phyloP scores from a whole-genome alignment of 2,888 invertebrate species.

The Malthinus flaveolus region DNA sequence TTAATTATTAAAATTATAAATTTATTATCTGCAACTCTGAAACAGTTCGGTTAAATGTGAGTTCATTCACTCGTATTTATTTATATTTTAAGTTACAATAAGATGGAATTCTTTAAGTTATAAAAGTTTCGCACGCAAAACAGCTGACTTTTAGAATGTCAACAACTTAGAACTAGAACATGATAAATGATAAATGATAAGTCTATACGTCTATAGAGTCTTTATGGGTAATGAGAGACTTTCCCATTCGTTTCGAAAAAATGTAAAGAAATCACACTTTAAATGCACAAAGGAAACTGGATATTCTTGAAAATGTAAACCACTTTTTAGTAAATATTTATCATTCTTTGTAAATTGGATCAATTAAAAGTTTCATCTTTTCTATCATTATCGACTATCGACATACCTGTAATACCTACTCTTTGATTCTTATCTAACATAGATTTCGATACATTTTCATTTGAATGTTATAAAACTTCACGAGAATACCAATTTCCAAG shows the following conservation, averaged over 20 bases:
- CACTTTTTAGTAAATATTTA: constrained; percentile 19
- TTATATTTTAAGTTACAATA: too few species aligned
- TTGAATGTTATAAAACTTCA: not conserved
- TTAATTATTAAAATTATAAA: too few species aligned
- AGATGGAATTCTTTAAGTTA: not conserved
- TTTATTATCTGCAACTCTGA: too few species aligned
- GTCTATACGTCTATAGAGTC: not conserved
- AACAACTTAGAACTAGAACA: constrained; percentile 1
- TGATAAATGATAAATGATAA: too few species aligned
- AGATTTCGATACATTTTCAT: too few species aligned
- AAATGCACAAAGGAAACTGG: constrained; percentile 21
- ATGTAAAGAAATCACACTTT: constrained; percentile 4
- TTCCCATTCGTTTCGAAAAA: constrained; percentile 18
- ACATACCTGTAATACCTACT: too few species aligned
- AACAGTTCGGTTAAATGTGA: too few species aligned
- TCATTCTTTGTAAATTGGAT: not conserved
- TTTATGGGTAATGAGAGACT: not conserved
- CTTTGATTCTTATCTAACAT: too few species aligned
- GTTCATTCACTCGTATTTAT: too few species aligned
- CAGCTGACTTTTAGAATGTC: not conserved
- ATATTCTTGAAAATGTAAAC: constrained; percentile 26
- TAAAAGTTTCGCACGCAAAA: not conserved
- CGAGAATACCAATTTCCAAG: constrained; percentile 20
- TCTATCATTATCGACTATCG: too few species aligned
- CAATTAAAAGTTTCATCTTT: not conserved